phyloP scores from a whole-genome alignment of 2,113 vertebrate genomes.

The Anguilla rostrata region DNA sequence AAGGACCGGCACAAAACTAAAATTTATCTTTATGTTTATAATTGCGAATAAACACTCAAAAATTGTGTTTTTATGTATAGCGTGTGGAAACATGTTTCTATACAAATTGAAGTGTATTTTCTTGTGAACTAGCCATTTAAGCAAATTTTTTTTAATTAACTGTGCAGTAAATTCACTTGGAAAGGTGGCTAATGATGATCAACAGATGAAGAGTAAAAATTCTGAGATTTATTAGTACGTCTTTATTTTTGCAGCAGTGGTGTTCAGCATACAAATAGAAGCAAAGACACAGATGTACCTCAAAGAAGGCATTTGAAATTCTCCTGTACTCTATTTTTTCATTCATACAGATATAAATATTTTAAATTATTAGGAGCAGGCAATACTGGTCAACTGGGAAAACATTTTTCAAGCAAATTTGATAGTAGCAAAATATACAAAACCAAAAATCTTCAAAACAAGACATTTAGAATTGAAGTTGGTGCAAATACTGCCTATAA shows the following conservation, averaged over 20 bases:
- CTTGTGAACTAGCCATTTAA: no score
- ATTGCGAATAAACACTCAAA: no score
- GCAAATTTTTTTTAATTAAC: no score
- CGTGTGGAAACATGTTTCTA: no score
- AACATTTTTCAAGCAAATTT: conserved; percentile 10
- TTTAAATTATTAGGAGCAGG: background rate
- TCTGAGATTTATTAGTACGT: conserved; percentile 1
- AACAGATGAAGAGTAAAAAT: background rate
- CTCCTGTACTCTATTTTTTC: background rate
- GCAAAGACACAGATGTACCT: background rate
- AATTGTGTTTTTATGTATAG: no score
- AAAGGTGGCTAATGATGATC: background rate
- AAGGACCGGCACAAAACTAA: no score
- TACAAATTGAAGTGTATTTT: no score
- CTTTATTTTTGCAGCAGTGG: conserved; percentile 24
- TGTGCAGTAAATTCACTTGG: background rate
- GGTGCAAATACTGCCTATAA: background rate
- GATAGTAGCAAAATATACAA: background rate
- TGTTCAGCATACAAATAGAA: conserved; percentile 14
- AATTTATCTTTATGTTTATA: no score
- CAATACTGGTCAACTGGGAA: conserved; percentile 8
- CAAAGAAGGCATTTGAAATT: background rate
- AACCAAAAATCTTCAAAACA: conserved; percentile 6
- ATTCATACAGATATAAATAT: background rate
- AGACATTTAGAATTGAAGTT: background rate